A percentile compares a stretch with the other conserved stretches of the same genome.
Conservation (phyloP, 2,797 vertebrate species). For the Pteropus rufus region DNA sequence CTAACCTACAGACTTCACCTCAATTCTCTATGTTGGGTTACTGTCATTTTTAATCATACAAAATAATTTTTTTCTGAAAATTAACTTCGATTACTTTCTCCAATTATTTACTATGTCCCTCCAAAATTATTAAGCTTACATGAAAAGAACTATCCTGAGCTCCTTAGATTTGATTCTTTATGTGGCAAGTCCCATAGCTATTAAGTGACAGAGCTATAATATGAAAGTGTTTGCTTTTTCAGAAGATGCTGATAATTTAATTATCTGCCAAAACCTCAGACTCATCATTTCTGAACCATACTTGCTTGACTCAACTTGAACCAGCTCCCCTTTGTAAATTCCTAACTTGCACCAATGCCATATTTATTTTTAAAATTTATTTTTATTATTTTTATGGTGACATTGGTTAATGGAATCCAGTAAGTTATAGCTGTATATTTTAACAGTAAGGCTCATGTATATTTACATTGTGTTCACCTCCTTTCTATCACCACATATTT, state of each 20-base stretch:
- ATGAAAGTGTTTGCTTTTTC: not conserved
- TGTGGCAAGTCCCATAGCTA: not conserved
- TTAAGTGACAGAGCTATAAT: not conserved
- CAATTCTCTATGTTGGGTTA: not conserved
- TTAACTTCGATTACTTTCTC: constrained; percentile 1
- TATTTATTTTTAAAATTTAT: not conserved
- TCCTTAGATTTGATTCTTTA: not conserved
- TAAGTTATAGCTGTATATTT: too few species aligned
- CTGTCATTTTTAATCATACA: not conserved
- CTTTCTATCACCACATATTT: too few species aligned
- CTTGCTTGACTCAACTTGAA: not conserved
- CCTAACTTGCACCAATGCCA: not conserved
- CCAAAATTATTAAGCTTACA: not conserved
- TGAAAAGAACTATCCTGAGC: not conserved
- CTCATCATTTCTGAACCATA: not conserved
- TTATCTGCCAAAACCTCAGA: not conserved
- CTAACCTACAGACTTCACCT: not conserved
- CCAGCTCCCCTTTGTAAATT: not conserved
- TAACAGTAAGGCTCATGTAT: too few species aligned
- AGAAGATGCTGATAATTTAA: not conserved
- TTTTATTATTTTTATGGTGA: too few species aligned
- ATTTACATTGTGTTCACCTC: too few species aligned
- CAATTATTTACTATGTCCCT: not conserved
- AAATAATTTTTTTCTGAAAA: constrained; percentile 2
- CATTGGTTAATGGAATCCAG: too few species aligned